A percentile compares a stretch with the other conserved stretches of the same genome.
phyloP scores from a whole-genome alignment of 2,888 invertebrate genomes.

The Blera fallax region DNA sequence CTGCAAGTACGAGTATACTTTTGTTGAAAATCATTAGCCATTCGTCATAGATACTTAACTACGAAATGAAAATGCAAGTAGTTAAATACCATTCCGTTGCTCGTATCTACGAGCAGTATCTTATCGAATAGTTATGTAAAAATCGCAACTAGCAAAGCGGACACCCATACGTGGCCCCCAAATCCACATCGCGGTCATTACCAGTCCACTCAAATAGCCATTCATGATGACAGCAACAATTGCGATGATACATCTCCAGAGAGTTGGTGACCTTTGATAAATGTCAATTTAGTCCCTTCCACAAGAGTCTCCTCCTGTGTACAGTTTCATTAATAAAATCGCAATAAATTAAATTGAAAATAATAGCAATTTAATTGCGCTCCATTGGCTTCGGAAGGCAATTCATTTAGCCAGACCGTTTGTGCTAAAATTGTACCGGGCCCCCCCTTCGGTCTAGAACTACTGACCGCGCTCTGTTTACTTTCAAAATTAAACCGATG shows the following conservation, averaged over 20 bases:
- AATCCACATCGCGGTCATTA: background rate
- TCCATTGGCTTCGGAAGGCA: background rate
- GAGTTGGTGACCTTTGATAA: slow-evolving; percentile 35
- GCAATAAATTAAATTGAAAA: slow-evolving; percentile 53
- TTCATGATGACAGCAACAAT: slow-evolving; percentile 39
- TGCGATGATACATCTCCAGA: slow-evolving; percentile 17
- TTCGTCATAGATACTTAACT: too few species aligned
- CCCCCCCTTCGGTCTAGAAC: background rate
- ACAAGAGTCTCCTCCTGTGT: background rate
- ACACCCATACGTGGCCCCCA: too few species aligned
- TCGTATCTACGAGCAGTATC: too few species aligned
- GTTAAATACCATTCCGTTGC: too few species aligned
- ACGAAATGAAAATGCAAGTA: too few species aligned
- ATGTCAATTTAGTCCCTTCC: background rate
- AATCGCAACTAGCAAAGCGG: too few species aligned
- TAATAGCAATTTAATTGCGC: slow-evolving; percentile 33
- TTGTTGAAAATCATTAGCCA: too few species aligned
- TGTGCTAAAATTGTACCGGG: background rate
- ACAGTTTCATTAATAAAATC: slow-evolving; percentile 39
- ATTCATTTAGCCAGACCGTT: background rate
- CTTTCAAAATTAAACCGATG: background rate
- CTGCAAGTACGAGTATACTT: too few species aligned
- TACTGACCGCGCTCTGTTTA: background rate
- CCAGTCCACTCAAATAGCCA: slow-evolving; percentile 36
- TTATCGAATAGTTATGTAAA: too few species aligned